Conservation (phyloP, 2,113 vertebrate species). For the Charadrius vociferus region DNA sequence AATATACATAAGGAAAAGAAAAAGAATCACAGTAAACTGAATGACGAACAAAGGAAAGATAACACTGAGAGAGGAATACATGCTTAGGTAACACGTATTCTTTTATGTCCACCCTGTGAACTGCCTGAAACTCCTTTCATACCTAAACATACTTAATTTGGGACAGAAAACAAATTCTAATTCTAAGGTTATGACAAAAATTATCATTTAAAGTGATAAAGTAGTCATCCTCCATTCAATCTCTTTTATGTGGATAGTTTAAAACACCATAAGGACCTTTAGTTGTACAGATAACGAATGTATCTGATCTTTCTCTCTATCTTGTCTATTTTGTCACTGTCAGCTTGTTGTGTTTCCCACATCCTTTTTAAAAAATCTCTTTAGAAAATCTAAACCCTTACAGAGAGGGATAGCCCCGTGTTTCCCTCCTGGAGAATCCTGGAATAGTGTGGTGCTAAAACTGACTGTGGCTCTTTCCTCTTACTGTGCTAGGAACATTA, state of each 20-base stretch:
- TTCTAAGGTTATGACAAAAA: background rate
- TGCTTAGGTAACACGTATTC: background rate
- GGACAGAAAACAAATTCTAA: background rate
- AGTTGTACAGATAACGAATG: background rate
- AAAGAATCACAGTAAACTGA: background rate
- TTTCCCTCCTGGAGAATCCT: background rate
- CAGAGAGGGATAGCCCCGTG: background rate
- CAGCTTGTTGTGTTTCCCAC: background rate
- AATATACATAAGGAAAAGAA: background rate
- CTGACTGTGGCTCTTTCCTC: background rate
- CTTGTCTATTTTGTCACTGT: background rate
- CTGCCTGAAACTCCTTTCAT: background rate
- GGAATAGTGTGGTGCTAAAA: background rate
- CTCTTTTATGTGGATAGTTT: background rate
- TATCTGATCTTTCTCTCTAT: background rate
- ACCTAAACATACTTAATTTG: background rate
- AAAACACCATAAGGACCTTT: background rate
- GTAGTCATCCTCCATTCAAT: background rate
- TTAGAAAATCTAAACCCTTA: background rate
- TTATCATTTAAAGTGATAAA: background rate
- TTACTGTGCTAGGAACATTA: background rate
- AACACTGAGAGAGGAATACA: background rate
- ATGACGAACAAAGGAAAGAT: background rate
- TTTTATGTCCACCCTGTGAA: background rate
- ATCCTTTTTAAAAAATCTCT: background rate